Percentiles rank a stretch among this genome's conserved stretches.
These are phyloP conservation scores for Andrena flavipes DNA, from an alignment of 2,888 invertebrate species.

Conservation along the genomic window DNA sequence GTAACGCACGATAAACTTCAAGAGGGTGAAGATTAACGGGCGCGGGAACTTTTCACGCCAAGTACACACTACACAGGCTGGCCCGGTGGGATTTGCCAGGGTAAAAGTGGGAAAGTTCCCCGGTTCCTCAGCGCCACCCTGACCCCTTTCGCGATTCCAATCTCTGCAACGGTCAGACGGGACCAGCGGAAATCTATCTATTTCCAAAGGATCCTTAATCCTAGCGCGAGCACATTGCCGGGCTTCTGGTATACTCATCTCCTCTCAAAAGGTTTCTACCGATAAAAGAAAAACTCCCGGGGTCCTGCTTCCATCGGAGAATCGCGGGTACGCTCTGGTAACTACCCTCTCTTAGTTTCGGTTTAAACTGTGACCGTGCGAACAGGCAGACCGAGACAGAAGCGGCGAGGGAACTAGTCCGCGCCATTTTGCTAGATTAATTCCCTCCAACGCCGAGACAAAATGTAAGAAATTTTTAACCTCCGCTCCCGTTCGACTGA, in stretches of 20 bases:
- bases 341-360: slow-evolving; percentile 51
- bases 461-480: slow-evolving; percentile 55
- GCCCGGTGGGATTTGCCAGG: slow-evolving; percentile 42
- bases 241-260: background rate
- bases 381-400: slow-evolving; percentile 37
- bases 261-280: background rate
- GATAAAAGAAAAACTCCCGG: background rate
- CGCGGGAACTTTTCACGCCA: slow-evolving; percentile 67
- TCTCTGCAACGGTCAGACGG: slow-evolving; percentile 11
- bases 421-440: slow-evolving; percentile 66
- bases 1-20: slow-evolving; percentile 71
- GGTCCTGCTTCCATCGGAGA: background rate
- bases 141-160: slow-evolving; percentile 16
- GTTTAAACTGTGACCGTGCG: slow-evolving; percentile 5
- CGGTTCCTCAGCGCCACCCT: background rate
- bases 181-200: slow-evolving; percentile 14
- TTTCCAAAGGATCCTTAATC: slow-evolving; percentile 2
- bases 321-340: slow-evolving; percentile 64
- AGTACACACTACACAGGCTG: slow-evolving; percentile 50
- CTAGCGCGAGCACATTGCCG: background rate
- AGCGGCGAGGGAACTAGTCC: slow-evolving; percentile 35
- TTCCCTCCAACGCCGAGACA: slow-evolving; percentile 36
- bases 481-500: slow-evolving; percentile 31
- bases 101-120: slow-evolving; percentile 61
- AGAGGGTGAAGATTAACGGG: slow-evolving; percentile 71